Percentiles rank a stretch among this genome's conserved stretches.
Evolutionary conservation across 1,140 invertebrate species (phyloP).

Genomic region (Medauroidea extradentata): DNA sequence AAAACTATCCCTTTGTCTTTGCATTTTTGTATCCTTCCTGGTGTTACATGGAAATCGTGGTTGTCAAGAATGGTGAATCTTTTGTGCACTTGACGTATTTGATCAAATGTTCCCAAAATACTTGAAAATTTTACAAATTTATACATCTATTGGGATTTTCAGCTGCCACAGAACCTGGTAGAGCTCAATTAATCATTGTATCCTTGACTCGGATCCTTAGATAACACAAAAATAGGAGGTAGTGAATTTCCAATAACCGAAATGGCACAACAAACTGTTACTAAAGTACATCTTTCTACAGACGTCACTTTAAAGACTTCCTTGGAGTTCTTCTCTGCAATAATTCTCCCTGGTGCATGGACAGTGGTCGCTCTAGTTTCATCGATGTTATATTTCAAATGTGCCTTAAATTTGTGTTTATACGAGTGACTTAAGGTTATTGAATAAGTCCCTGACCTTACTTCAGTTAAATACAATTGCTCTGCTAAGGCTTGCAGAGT

Average conservation of each 20-base stretch:
- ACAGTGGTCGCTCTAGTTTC: slow-evolving; percentile 46
- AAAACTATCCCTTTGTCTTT: too few relatives aligned
- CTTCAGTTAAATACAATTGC: slow-evolving; percentile 12
- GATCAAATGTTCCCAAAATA: slow-evolving; percentile 26
- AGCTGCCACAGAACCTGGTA: slow-evolving; percentile 34
- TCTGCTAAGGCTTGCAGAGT: slow-evolving; percentile 6
- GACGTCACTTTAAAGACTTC: slow-evolving; percentile 38
- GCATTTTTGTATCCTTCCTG: too few relatives aligned
- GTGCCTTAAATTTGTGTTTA: neutral
- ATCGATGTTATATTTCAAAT: slow-evolving; percentile 27
- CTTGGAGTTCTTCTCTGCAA: slow-evolving; percentile 34
- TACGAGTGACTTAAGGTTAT: neutral
- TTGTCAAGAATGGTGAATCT: slow-evolving; percentile 17
- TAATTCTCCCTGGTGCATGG: slow-evolving; percentile 39
- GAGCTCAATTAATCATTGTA: slow-evolving; percentile 31
- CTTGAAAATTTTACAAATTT: slow-evolving; percentile 28
- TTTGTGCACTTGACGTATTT: slow-evolving; percentile 20
- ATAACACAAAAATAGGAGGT: slow-evolving; percentile 42
- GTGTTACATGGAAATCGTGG: too few relatives aligned
- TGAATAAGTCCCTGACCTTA: slow-evolving; percentile 1
- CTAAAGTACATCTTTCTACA: slow-evolving; percentile 39
- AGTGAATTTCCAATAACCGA: slow-evolving; percentile 27
- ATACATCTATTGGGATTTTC: slow-evolving; percentile 42
- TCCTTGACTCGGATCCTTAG: slow-evolving; percentile 31
- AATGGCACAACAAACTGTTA: slow-evolving; percentile 35